These are phyloP conservation scores for Anthoscopus minutus DNA, from an alignment of 2,113 vertebrate genomes.

Conservation along the genomic window DNA sequence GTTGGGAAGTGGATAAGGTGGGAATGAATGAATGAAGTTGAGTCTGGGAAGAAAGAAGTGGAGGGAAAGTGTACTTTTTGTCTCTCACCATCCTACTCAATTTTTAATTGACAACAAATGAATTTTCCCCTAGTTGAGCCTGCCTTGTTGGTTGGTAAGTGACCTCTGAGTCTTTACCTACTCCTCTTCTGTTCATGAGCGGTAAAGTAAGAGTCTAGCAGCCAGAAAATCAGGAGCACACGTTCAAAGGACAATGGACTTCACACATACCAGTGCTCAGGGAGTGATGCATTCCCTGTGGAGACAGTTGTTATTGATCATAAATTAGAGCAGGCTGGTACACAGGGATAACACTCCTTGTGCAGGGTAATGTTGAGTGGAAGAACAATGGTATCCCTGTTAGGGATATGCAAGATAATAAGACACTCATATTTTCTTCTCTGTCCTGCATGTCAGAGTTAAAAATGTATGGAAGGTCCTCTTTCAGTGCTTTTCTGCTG, in stretches of 20 bases:
- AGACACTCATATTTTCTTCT: not conserved
- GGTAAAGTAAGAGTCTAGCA: not conserved
- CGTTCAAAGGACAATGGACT: not conserved
- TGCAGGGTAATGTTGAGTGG: rapidly evolving
- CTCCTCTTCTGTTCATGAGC: not conserved
- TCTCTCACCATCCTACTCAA: not conserved
- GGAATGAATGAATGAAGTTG: not conserved
- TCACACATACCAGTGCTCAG: not conserved
- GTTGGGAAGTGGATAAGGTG: not conserved
- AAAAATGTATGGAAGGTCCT: not conserved
- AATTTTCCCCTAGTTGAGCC: not conserved
- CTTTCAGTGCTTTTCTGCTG: not conserved
- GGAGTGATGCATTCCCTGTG: not conserved
- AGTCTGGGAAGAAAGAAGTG: not conserved
- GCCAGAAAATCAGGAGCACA: not conserved
- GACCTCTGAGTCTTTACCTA: not conserved
- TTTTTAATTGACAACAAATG: not conserved
- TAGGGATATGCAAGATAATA: not conserved
- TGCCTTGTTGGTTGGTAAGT: not conserved
- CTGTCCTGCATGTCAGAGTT: not conserved
- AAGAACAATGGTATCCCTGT: not conserved
- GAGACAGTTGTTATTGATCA: not conserved
- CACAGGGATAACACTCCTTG: rapidly evolving
- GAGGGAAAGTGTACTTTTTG: not conserved
- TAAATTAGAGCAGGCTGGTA: not conserved